phyloP scores from a whole-genome alignment of 2,113 vertebrate genomes.

The Salvator merianae region DNA sequence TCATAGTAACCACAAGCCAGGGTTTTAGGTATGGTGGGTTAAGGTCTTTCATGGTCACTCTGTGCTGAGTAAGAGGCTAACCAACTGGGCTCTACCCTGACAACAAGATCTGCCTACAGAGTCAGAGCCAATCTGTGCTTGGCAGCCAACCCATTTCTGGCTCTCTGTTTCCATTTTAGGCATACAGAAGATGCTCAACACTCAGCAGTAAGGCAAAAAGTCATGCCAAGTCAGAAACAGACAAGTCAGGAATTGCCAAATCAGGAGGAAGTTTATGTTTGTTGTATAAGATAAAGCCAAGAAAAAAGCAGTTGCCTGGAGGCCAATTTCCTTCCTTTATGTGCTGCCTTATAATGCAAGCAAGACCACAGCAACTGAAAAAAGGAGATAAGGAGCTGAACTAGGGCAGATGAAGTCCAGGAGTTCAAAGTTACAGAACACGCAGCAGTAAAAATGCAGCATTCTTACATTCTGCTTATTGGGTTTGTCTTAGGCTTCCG shows the following conservation, averaged over 20 bases:
- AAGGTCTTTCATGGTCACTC: not conserved
- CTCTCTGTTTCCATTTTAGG: conserved; percentile 20
- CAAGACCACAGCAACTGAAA: not conserved
- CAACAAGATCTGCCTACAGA: not conserved
- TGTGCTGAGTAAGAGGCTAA: not conserved
- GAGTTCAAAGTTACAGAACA: too few relatives aligned
- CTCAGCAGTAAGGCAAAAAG: not conserved
- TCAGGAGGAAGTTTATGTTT: conserved; percentile 16
- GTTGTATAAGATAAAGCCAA: not conserved
- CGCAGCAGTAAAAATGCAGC: too few relatives aligned
- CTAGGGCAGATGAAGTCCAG: not conserved
- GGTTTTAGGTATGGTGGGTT: not conserved
- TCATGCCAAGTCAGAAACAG: conserved; percentile 15
- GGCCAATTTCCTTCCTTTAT: not conserved
- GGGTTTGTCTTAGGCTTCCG: too few relatives aligned
- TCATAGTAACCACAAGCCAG: not conserved
- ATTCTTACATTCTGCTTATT: too few relatives aligned
- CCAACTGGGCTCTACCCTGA: not conserved
- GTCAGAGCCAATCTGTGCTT: not conserved
- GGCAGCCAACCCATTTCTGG: not conserved
- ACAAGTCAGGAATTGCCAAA: not conserved
- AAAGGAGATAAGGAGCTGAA: not conserved
- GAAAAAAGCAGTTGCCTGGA: not conserved
- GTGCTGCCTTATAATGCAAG: not conserved
- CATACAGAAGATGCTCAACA: not conserved